Evolutionary conservation across 2,888 invertebrate species (phyloP), one percentile per base, ranked within the genome.

Genomic region (Hypomecis atomaria): DNA sequence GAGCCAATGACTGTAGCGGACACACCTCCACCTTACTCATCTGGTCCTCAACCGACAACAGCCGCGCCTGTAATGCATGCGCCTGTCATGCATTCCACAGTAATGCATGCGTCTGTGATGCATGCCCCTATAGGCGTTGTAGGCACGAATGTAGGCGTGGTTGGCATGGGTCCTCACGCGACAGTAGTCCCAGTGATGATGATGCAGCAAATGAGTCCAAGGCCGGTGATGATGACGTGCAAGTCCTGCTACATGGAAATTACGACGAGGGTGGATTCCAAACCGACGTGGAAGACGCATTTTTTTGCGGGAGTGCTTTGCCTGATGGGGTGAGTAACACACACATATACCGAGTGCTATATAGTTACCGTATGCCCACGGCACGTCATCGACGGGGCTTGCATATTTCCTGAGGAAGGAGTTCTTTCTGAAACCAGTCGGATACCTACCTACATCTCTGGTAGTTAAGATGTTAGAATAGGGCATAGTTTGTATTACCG

Each of bases 221-320:
- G 63, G 4, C 71, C 81, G 3, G 58, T 75, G 0, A 43, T 57
- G 0, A 55, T 84, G 1, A 77, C 83, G 23, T 93, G 93, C 62
- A 88, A 85, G 2, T 83, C 82, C 2, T 93, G 93, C 57, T 84
- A 87, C 11, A 79, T 80, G 10, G 86, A 80, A 38, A 82, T 88
- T 6, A 73, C 85, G n/a, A 92, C 93, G 0, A 83, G 84, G 40
- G 73, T 90, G 38, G 77, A 79, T 61, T 77, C 74, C 52, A 85
- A 79, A 60, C 77, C 92, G 7, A 85, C 87, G 0, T 83, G 87
- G 5, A 87, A 85, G 54, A 94, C 94, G 0, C 62, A 62, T n/a
- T 42, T 57, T 10, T 53, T 56, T 36, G 62, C 62, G 36, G 47
- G 37, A 2, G 5, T 58, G 92, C 93, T 62, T 40, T 62, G 62